Evolutionary conservation across 2,888 invertebrate species (phyloP).

Genomic region (Pachydiplax longipennis): DNA sequence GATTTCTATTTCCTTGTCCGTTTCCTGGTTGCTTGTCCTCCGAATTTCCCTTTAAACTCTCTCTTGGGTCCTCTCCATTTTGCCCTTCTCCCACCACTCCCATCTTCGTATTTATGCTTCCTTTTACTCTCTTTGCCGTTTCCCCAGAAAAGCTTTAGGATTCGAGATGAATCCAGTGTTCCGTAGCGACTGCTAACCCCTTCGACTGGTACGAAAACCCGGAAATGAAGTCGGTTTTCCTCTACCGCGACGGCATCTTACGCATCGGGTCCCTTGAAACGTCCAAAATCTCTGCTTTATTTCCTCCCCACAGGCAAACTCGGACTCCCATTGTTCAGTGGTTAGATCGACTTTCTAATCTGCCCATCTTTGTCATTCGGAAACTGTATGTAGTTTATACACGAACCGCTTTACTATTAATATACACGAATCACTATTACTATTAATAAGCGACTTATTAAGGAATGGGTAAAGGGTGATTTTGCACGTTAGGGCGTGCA

Average conservation of each 20-base stretch:
- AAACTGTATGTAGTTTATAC: too few species aligned
- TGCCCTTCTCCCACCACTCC: neutral
- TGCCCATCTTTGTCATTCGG: too few species aligned
- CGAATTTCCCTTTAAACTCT: neutral
- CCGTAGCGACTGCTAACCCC: neutral
- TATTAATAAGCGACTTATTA: too few species aligned
- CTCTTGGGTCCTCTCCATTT: neutral
- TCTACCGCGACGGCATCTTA: neutral
- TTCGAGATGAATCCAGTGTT: neutral
- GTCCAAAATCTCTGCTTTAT: neutral
- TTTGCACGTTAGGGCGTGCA: too few species aligned
- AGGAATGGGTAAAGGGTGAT: too few species aligned
- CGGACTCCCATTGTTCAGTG: neutral
- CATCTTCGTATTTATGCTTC: neutral
- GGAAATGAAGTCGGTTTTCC: neutral
- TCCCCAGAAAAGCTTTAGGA: neutral
- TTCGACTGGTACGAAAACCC: neutral
- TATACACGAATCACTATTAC: too few species aligned
- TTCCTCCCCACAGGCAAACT: neutral
- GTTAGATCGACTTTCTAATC: neutral
- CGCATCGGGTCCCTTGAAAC: neutral
- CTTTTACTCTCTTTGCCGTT: neutral
- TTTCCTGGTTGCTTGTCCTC: neutral
- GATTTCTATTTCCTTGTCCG: neutral
- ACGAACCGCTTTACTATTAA: too few species aligned